Evolutionary conservation across 2,888 invertebrate genomes (phyloP).

Genomic region (Lepidochitona cinerea): DNA sequence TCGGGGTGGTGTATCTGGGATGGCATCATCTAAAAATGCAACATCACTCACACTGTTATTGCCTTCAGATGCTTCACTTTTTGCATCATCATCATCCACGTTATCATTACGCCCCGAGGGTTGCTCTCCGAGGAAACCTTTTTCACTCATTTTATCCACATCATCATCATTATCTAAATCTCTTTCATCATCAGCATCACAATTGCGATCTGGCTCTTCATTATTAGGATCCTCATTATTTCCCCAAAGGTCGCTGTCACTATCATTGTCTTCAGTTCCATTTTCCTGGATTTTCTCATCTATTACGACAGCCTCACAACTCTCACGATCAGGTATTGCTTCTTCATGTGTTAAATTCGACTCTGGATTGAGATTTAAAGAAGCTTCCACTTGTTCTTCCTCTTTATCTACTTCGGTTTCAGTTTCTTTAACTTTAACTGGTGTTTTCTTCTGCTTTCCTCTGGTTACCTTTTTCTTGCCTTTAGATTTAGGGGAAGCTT

Average conservation of each 20-base stretch:
- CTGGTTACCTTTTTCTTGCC: constrained; percentile 14
- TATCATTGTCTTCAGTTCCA: neutral
- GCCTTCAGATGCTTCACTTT: constrained; percentile 13
- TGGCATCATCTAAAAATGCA: constrained; percentile 34
- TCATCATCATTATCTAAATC: constrained; percentile 36
- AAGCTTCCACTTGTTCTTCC: neutral
- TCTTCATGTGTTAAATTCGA: constrained; percentile 25
- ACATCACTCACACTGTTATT: constrained; percentile 8
- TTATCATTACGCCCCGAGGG: neutral
- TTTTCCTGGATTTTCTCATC: constrained; percentile 11
- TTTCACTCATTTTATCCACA: constrained; percentile 43
- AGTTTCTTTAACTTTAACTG: constrained; percentile 15
- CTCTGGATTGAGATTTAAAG: constrained; percentile 38
- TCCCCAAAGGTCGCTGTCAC: neutral
- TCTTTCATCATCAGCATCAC: constrained; percentile 26
- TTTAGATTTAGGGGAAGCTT: neutral
- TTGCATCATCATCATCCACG: neutral
- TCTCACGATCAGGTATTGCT: constrained; percentile 18
- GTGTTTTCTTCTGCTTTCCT: constrained; percentile 1
- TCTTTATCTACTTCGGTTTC: constrained; percentile 30
- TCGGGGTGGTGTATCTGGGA: constrained; percentile 41
- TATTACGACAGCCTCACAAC: neutral
- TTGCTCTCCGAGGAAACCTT: constrained; percentile 10
- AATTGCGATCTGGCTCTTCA: constrained; percentile 14
- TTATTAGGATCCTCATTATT: neutral